Evolutionary conservation across 2,113 vertebrate species (phyloP).

Genomic region (Alligator mississippiensis): DNA sequence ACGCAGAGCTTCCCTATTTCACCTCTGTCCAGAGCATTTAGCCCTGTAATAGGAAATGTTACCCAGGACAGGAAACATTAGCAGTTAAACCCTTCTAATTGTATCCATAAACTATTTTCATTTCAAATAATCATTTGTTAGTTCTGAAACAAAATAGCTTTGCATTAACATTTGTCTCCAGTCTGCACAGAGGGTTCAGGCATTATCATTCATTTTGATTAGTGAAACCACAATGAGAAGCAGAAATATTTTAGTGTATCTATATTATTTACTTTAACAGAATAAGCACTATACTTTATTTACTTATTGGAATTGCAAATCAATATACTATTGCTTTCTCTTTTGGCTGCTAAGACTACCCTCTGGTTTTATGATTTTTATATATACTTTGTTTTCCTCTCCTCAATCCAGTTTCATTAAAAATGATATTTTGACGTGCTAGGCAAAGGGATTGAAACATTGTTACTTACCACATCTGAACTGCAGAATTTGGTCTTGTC

Average conservation of each 20-base stretch:
- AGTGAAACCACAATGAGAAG: not conserved
- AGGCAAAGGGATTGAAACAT: not conserved
- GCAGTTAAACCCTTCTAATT: not conserved
- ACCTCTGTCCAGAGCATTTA: not conserved
- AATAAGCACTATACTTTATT: not conserved
- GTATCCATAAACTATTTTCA: not conserved
- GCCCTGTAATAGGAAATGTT: not conserved
- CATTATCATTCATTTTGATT: not conserved
- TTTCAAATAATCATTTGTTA: not conserved
- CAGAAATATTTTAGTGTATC: not conserved
- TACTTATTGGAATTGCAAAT: not conserved
- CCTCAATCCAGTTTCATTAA: not conserved
- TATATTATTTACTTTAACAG: not conserved
- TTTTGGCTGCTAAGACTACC: not conserved
- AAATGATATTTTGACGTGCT: constrained; percentile 5
- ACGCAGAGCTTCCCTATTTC: no score
- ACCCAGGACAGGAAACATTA: not conserved
- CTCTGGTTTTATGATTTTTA: not conserved
- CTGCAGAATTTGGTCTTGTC: not conserved
- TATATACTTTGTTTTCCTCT: constrained; percentile 1
- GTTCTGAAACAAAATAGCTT: not conserved
- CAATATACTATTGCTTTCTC: not conserved
- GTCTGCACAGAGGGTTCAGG: not conserved
- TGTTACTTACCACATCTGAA: constrained; percentile 17
- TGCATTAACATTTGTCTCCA: not conserved